Evolutionary conservation across 2,888 invertebrate genomes (phyloP), one percentile per base, ranked within the genome.

Genomic region (Metalampra italica): DNA sequence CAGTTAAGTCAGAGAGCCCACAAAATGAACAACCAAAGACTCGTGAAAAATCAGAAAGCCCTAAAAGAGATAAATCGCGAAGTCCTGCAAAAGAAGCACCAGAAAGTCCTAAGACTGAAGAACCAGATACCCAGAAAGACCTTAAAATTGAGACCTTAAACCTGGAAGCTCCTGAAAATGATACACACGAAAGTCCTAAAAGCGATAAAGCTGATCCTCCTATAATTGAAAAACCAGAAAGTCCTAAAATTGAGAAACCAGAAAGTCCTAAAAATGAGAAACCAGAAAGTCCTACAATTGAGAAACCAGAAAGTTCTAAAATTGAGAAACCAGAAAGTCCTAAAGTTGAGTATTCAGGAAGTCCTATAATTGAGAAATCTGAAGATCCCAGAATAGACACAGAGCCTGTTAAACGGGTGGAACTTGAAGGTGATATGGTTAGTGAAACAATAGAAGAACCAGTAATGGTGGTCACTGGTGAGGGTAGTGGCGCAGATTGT

Each of bases 391-490:
- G 55, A 9, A 55, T 49, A 45, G 47, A 43, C 34, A 49, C 56
- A 54, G 50, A 59, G 36, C 59, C 66, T 48, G 51, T 56, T 43
- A 43, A 53, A 43, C 34, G 62, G 41, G 22, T 22, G 22, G 53
- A 54, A 47, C 36, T 41, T 41, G 45, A 51, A 12, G 50, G 42
- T 32, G 42, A 59, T 43, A 53, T 58, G 45, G 50, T 93, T 9
- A 86, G 94, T 29, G 93, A 93, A 64, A 91, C 91, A 45, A 93
- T 95, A 62, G 93, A 94, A 76, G 95, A 95, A 68, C 94, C 94
- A 14, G 80, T 93, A 4, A 90, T 95, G 89, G 75, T 92, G 62
- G 90, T 95, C 0, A 91, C 91, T 43, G 95, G 94, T 0, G 92
- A 93, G 63, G 94, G 94, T 5, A 91, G 90, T 51, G 94, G 94